Evolutionary conservation across 2,113 vertebrate genomes (phyloP), one percentile per base, ranked within the genome.

Genomic region (Corythaeola cristata): DNA sequence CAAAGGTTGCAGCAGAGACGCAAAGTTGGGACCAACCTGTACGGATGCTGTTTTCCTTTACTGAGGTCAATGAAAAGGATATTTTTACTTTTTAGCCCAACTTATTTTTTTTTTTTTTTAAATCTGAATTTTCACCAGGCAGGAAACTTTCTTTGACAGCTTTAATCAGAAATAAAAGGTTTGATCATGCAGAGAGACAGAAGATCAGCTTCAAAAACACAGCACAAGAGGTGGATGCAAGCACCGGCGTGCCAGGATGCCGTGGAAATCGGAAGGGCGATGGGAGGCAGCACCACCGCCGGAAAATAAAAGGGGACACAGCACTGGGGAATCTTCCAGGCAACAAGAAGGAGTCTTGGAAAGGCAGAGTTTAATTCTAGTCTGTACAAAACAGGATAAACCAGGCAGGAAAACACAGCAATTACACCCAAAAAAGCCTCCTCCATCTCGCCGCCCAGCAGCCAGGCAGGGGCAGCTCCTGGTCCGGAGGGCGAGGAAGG

Each of bases 91-190:
- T 85, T 80, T n/a, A 85, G 66, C 30, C 69, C 41, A 64, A 75
- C 28, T 39, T 50, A 80, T 56, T 50, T 75, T 69, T 47, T 24
- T 6, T 5, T 26, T 15, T 72, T 41, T 30, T 45, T 37, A 24
- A 69, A 83, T 82, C 50, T 50, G 41, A 79, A 44, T 88, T 83
- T 88, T 79, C 28, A 58, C 53, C 39, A 33, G 69, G 45, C 30
- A 71, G 73, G 69, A 95, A 94, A 75, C 76, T 76, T 96, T 74
- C 73, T 89, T 78, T 18, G 52, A 47, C 77, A 82, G 69, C 78
- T 93, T 81, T 85, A 82, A 94, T 76, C 53, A 87, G 66, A 78
- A 97, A 78, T 82, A 90, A 89, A 89, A 79, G 69, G 85, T 66
- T 6, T 85, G 77, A 53, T 85, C 74, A 49, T 5, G 53, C 91